Evolutionary conservation across 2,113 vertebrate genomes (phyloP).

Genomic region (Pitta sordida): DNA sequence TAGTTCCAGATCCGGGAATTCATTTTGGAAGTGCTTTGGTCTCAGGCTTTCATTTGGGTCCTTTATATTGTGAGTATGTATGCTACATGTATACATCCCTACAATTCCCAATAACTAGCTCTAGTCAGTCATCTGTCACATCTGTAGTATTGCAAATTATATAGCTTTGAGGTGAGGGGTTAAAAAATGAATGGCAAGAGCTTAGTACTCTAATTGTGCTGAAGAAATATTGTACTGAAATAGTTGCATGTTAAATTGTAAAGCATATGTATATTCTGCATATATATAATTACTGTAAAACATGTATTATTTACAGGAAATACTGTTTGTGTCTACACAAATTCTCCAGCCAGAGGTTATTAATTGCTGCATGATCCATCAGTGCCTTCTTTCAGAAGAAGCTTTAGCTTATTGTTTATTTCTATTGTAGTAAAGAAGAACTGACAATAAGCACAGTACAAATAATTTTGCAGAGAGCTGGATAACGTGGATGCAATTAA

Average conservation of each 20-base stretch:
- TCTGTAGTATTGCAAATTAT: background rate
- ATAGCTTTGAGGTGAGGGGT: background rate
- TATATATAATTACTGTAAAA: background rate
- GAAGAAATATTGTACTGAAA: background rate
- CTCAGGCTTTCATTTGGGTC: background rate
- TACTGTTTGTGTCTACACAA: slow-evolving; percentile 5
- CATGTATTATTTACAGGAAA: background rate
- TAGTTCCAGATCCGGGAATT: background rate
- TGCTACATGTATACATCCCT: background rate
- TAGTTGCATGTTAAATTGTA: background rate
- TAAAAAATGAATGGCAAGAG: background rate
- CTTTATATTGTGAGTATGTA: background rate
- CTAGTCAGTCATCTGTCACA: background rate
- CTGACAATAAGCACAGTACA: slow-evolving; percentile 5
- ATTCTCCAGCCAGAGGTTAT: slow-evolving; percentile 23
- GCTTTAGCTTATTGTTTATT: background rate
- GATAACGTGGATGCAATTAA: slow-evolving; percentile 15
- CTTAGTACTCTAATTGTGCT: background rate
- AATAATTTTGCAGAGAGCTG: slow-evolving; percentile 10
- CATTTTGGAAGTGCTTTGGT: background rate
- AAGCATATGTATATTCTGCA: background rate
- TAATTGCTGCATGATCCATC: slow-evolving; percentile 35
- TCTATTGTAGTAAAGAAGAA: slow-evolving; percentile 13
- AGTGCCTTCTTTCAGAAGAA: slow-evolving; percentile 19
- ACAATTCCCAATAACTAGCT: background rate